phyloP scores from a whole-genome alignment of 2,113 vertebrate species.

The Eudyptes chrysolophus region DNA sequence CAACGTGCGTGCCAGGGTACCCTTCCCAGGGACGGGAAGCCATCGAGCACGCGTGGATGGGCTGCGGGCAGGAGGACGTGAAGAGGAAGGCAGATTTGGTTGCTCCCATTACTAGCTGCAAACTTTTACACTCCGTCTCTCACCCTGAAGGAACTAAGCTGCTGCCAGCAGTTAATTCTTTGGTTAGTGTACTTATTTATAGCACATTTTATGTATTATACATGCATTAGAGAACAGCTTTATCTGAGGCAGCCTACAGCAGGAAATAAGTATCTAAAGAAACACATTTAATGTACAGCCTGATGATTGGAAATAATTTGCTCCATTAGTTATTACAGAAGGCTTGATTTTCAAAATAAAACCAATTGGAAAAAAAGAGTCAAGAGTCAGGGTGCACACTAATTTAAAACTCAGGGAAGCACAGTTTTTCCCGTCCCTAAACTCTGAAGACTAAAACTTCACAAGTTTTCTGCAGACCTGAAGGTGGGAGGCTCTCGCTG shows the following conservation, averaged over 20 bases:
- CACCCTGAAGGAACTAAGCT: neutral
- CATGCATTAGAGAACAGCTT: neutral
- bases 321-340: neutral
- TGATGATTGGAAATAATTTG: neutral
- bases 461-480: neutral
- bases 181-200: neutral
- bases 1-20: accelerated
- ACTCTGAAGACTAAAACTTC: neutral
- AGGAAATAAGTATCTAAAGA: conserved; percentile 6
- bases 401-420: neutral
- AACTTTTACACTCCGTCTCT: neutral
- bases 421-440: neutral
- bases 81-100: neutral
- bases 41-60: accelerated
- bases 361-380: neutral
- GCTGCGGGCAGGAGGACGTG: neutral
- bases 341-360: neutral
- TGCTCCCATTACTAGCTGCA: neutral
- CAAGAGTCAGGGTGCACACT: neutral
- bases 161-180: conserved; percentile 27
- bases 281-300: neutral
- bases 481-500: neutral
- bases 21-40: neutral
- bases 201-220: neutral
- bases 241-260: neutral